Conservation (phyloP, 2,797 vertebrate genomes). For the Pangasius larnaudii region DNA sequence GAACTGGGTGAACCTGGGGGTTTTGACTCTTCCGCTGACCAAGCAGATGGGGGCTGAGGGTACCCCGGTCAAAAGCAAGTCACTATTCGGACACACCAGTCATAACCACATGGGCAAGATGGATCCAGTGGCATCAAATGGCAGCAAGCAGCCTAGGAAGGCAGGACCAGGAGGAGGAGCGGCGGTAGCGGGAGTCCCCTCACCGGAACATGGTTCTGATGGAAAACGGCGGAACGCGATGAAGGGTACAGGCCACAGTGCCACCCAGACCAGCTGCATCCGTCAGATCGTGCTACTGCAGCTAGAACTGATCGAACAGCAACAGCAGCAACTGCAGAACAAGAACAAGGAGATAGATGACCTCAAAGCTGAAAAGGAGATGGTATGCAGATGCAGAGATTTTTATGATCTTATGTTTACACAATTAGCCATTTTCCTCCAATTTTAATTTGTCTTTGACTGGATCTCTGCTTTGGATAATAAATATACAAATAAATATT, state of each 20-base stretch:
- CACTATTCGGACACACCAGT: slow-evolving; percentile 60
- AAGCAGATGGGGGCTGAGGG: slow-evolving; percentile 66
- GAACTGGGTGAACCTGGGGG: slow-evolving; percentile 59
- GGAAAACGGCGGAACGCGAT: slow-evolving; percentile 73
- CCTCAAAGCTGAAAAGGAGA: slow-evolving; percentile 82
- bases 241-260: slow-evolving; percentile 71
- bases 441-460: background rate
- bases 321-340: slow-evolving; percentile 84
- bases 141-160: slow-evolving; percentile 58
- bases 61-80: slow-evolving; percentile 59
- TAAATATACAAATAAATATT: background rate
- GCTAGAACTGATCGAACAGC: slow-evolving; percentile 85
- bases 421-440: background rate
- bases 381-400: slow-evolving; percentile 68
- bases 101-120: slow-evolving; percentile 58
- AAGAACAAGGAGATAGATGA: slow-evolving; percentile 85
- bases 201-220: slow-evolving; percentile 68
- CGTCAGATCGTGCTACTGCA: slow-evolving; percentile 85
- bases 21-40: slow-evolving; percentile 46
- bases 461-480: background rate
- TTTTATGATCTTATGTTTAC: background rate
- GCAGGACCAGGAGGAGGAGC: slow-evolving; percentile 48
- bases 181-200: slow-evolving; percentile 62
- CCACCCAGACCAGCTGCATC: slow-evolving; percentile 81
- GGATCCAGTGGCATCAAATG: slow-evolving; percentile 58